Percentiles rank a stretch among this genome's conserved stretches.
Conservation (phyloP, 1,140 invertebrate species). For the Drosophila setifemur region DNA sequence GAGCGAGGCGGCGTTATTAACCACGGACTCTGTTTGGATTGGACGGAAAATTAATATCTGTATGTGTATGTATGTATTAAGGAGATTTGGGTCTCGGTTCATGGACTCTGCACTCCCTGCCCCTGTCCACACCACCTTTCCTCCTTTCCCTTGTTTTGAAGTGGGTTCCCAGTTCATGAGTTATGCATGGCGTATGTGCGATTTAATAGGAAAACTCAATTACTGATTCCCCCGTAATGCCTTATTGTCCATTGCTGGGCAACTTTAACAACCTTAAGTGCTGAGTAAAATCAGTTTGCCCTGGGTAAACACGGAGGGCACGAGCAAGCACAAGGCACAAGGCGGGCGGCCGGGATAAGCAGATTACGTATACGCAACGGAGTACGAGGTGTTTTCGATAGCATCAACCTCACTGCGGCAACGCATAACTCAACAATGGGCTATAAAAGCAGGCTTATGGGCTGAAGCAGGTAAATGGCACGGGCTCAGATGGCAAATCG, state of each 20-base stretch:
- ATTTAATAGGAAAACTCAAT: conserved; percentile 58
- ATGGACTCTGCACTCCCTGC: background rate
- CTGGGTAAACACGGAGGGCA: conserved; percentile 5
- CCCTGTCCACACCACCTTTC: too few species aligned
- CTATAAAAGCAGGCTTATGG: conserved; percentile 38
- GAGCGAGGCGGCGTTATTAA: conserved; percentile 84
- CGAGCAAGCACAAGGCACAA: background rate
- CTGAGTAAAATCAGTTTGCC: conserved; percentile 19
- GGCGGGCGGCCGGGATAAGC: conserved; percentile 9
- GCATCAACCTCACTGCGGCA: conserved; percentile 35
- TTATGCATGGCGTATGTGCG: conserved; percentile 49
- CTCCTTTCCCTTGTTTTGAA: too few species aligned
- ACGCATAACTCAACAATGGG: conserved; percentile 32
- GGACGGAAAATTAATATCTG: conserved; percentile 52
- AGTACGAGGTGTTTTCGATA: conserved; percentile 37
- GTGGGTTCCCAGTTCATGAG: conserved; percentile 14
- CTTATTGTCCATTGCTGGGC: background rate
- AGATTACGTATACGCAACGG: conserved; percentile 56
- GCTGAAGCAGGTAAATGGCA: conserved; percentile 11
- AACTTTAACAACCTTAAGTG: conserved; percentile 46
- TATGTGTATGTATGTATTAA: background rate
- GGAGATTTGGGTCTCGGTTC: background rate
- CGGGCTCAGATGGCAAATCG: conserved; percentile 14
- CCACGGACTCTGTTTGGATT: conserved; percentile 84
- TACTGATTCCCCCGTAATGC: conserved; percentile 19